Conservation (phyloP, 2,797 vertebrate species). For the Eremophila alpestris region DNA sequence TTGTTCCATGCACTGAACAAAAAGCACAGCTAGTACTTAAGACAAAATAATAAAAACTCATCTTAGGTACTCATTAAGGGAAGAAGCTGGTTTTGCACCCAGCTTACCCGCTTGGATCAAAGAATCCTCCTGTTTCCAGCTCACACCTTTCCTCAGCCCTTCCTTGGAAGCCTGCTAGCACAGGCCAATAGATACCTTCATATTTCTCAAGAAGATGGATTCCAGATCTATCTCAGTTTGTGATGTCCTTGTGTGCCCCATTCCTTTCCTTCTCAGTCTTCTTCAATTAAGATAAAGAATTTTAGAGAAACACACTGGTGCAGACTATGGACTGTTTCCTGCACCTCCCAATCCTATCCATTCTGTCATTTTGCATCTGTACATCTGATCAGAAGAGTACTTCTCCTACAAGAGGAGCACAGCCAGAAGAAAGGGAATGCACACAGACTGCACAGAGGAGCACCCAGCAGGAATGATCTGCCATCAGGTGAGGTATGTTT, state of each 20-base stretch:
- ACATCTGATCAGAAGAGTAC: neutral
- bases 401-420: neutral
- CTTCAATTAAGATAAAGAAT: neutral
- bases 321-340: neutral
- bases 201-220: too few species aligned
- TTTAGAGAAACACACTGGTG: rapidly evolving
- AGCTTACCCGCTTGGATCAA: neutral
- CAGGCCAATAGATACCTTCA: neutral
- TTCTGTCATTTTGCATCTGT: neutral
- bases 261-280: neutral
- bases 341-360: neutral
- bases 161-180: neutral
- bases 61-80: neutral
- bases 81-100: neutral
- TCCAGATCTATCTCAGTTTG: neutral
- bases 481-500: neutral
- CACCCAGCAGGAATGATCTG: neutral
- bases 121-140: neutral
- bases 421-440: neutral
- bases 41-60: neutral
- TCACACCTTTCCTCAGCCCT: neutral
- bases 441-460: neutral
- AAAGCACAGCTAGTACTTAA: neutral
- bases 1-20: neutral
- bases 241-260: rapidly evolving